Percentiles rank a stretch among this genome's conserved stretches.
Evolutionary conservation across 2,888 invertebrate genomes (phyloP).

Genomic region (Himalopsyche japonica): DNA sequence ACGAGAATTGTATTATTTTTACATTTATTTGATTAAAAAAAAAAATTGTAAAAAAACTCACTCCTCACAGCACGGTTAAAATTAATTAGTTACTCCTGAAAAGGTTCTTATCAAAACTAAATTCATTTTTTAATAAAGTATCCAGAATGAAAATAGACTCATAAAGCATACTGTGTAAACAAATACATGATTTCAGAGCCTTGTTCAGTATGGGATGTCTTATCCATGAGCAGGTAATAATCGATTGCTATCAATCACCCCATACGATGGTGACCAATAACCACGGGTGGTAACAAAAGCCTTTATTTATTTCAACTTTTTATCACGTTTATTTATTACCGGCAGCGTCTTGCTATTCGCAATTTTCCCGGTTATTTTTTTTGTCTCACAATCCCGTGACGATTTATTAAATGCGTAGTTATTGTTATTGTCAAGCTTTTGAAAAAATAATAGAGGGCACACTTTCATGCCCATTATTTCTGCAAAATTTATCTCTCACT

Average conservation of each 20-base stretch:
- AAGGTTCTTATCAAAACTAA: no score
- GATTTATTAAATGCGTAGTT: not conserved
- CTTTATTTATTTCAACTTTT: conserved; percentile 32
- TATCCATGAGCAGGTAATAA: not conserved
- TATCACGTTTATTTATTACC: conserved; percentile 36
- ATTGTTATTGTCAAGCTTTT: not conserved
- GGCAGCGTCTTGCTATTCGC: conserved; percentile 9
- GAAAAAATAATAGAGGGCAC: not conserved
- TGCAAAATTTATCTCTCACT: not conserved
- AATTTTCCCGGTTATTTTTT: not conserved
- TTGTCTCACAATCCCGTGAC: not conserved
- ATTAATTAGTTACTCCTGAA: no score
- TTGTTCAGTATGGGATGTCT: not conserved
- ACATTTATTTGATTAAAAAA: no score
- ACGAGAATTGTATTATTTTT: no score
- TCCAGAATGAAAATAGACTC: no score
- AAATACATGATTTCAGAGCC: no score
- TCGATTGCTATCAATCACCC: conserved; percentile 30
- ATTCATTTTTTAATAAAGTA: no score
- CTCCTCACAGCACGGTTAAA: no score
- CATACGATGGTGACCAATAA: conserved; percentile 22
- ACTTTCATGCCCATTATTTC: not conserved
- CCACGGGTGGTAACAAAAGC: conserved; percentile 26
- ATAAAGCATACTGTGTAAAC: no score
- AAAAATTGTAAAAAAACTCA: no score